Conservation (phyloP, 2,113 vertebrate genomes). For the Sminthopsis crassicaudata region DNA sequence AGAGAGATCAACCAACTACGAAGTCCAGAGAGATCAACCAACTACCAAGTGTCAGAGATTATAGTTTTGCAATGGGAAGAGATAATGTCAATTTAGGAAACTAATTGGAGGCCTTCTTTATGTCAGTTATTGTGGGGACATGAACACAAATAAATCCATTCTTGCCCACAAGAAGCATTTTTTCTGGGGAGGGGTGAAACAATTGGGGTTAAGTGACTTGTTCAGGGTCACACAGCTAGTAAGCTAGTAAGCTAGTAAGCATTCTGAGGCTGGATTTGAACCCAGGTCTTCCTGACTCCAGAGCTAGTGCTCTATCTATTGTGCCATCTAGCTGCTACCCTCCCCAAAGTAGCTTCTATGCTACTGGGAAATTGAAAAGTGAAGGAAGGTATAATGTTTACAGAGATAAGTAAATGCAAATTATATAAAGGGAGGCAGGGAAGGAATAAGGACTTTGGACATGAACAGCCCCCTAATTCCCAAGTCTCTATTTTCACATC, state of each 20-base stretch:
- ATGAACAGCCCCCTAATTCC: neutral
- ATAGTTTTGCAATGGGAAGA: neutral
- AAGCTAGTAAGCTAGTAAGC: too few species aligned
- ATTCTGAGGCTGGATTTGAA: too few species aligned
- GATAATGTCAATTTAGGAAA: neutral
- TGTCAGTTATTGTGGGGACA: neutral
- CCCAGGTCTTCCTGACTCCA: too few species aligned
- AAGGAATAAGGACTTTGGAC: neutral
- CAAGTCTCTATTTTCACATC: neutral
- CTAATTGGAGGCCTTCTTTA: neutral
- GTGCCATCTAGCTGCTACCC: too few species aligned
- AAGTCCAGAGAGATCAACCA: neutral
- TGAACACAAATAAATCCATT: neutral
- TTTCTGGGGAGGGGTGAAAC: too few species aligned
- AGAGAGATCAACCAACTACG: neutral
- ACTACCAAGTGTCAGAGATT: neutral
- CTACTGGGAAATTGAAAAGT: neutral
- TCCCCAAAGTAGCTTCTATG: neutral
- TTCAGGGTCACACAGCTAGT: too few species aligned
- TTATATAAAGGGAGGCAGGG: neutral
- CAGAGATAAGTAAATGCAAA: neutral
- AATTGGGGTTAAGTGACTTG: too few species aligned
- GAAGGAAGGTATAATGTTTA: neutral
- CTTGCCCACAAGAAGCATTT: neutral
- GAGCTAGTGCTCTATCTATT: too few species aligned